Evolutionary conservation across 2,113 vertebrate genomes (phyloP).

Genomic region (Caloenas nicobarica): DNA sequence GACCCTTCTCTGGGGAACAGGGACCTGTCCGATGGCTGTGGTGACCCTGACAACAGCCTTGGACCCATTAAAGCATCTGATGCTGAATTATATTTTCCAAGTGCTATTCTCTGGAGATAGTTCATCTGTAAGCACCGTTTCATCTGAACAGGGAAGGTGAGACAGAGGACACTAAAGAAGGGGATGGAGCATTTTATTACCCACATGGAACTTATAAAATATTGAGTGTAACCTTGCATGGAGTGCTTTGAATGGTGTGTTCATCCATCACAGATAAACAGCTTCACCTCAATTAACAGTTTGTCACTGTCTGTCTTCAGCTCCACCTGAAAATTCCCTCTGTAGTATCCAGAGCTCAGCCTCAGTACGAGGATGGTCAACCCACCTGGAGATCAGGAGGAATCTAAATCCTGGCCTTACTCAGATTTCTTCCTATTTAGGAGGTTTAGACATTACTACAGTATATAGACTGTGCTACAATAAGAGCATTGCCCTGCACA

Average conservation of each 20-base stretch:
- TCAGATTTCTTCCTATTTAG: not conserved
- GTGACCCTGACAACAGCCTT: not conserved
- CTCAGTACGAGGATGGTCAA: not conserved
- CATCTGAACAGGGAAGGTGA: constrained; percentile 29
- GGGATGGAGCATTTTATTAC: constrained; percentile 14
- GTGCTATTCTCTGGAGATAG: not conserved
- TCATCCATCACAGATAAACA: constrained; percentile 15
- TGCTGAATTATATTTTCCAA: constrained; percentile 11
- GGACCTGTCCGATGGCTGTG: not conserved
- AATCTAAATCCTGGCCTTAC: not conserved
- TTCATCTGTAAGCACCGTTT: not conserved
- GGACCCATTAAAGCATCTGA: not conserved
- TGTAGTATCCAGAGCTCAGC: not conserved
- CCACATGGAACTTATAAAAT: constrained; percentile 23
- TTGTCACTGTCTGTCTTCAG: constrained; percentile 8
- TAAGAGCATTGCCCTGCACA: not conserved
- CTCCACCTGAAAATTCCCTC: not conserved
- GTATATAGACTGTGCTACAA: not conserved
- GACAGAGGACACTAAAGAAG: not conserved
- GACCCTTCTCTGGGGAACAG: not conserved
- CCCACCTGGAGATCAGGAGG: not conserved
- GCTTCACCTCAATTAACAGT: constrained; percentile 17
- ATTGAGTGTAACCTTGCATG: constrained; percentile 24
- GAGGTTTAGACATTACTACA: not conserved
- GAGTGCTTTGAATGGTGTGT: not conserved